Percentiles rank a stretch among this genome's conserved stretches.
These are phyloP conservation scores for Leucozona laternaria DNA, from an alignment of 2,888 invertebrate genomes.

Conservation along the genomic window DNA sequence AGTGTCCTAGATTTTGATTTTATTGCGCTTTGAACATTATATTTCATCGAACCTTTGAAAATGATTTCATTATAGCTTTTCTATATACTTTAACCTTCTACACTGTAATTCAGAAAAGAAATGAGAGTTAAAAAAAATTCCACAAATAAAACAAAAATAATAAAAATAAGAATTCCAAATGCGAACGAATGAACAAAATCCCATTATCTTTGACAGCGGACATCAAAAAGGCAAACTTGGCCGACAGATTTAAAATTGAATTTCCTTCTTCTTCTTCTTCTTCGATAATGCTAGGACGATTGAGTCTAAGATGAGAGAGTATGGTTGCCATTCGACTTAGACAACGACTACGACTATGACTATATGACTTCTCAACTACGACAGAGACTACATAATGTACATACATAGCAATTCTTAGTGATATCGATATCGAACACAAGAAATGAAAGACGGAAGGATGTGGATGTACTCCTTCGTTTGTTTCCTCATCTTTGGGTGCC, in stretches of 20 bases:
- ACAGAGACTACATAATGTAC: neutral
- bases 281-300: neutral
- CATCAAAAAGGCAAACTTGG: constrained; percentile 73
- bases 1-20: constrained; percentile 7
- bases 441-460: constrained; percentile 73
- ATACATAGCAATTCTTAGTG: no score
- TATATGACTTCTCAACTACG: constrained; percentile 6
- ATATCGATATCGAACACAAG: constrained; percentile 66
- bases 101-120: neutral
- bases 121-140: neutral
- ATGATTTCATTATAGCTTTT: constrained; percentile 9
- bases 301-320: neutral
- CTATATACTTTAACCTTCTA: constrained; percentile 6
- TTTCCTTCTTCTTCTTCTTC: constrained; percentile 57
- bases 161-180: constrained; percentile 37
- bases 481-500: constrained; percentile 55
- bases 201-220: constrained; percentile 73
- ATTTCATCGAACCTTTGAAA: neutral
- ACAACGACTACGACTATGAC: neutral
- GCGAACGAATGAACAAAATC: constrained; percentile 68
- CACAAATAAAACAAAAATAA: constrained; percentile 24
- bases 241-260: constrained; percentile 74
- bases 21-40: neutral
- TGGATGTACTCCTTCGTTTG: constrained; percentile 64
- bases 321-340: neutral